phyloP scores from a whole-genome alignment of 2,113 vertebrate genomes.

The Pycnonotus jocosus region DNA sequence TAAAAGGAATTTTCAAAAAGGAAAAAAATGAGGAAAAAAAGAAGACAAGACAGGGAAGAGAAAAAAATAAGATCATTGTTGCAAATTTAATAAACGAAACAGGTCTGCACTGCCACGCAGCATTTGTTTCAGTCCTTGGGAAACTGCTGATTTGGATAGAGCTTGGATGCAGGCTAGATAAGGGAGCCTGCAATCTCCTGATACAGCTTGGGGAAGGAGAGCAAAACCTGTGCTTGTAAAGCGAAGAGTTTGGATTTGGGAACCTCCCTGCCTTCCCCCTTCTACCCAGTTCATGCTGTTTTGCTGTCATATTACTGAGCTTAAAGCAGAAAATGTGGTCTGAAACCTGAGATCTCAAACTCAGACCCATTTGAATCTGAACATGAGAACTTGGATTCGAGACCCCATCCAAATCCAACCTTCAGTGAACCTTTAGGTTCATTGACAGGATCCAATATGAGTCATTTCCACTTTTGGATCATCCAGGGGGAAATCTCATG shows the following conservation, averaged over 20 bases:
- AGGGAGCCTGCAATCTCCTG: background rate
- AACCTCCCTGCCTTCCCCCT: background rate
- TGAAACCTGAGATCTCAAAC: background rate
- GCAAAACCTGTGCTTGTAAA: background rate
- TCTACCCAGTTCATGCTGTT: background rate
- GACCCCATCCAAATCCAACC: background rate
- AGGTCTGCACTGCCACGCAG: background rate
- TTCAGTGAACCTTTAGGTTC: background rate
- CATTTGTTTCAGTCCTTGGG: background rate
- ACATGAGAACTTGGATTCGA: background rate
- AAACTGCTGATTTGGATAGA: background rate
- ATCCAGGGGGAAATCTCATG: background rate
- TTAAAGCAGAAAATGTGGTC: background rate
- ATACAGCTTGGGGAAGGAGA: background rate
- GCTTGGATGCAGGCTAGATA: background rate
- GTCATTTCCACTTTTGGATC: background rate
- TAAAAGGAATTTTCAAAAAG: background rate
- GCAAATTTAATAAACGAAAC: background rate
- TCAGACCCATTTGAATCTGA: background rate
- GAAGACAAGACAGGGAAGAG: background rate
- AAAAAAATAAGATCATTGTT: background rate
- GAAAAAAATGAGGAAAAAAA: accelerated
- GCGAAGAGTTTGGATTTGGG: background rate
- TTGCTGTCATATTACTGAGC: background rate
- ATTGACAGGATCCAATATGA: background rate